These are phyloP conservation scores for Phaetusa simplex DNA, from an alignment of 2,113 vertebrate species.

Conservation along the genomic window DNA sequence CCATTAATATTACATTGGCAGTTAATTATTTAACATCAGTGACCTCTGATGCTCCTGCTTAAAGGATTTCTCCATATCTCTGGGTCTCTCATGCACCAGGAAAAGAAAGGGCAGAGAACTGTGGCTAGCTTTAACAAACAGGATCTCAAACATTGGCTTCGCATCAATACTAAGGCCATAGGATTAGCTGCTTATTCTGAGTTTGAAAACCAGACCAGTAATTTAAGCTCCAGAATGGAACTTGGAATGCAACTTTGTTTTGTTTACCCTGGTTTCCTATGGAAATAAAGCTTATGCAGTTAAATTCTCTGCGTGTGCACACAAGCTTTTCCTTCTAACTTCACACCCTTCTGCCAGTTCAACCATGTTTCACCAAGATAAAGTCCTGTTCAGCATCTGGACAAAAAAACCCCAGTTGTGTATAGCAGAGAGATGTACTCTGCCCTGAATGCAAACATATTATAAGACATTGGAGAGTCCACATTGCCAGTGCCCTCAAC, in stretches of 20 bases:
- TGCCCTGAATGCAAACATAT: not conserved
- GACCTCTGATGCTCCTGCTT: not conserved
- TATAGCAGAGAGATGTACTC: not conserved
- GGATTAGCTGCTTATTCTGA: not conserved
- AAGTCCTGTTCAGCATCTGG: not conserved
- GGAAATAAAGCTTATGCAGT: not conserved
- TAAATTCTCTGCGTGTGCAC: not conserved
- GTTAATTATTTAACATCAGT: not conserved
- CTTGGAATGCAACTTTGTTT: not conserved
- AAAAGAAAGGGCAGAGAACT: not conserved
- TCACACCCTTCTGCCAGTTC: not conserved
- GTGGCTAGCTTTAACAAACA: not conserved
- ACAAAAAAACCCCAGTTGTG: not conserved
- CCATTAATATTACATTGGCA: not conserved
- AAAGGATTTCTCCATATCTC: not conserved
- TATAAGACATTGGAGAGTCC: not conserved
- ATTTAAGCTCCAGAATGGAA: not conserved
- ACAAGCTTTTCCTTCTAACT: not conserved
- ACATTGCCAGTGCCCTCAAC: not conserved
- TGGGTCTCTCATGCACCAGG: not conserved
- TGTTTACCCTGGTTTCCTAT: not conserved
- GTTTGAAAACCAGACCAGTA: not conserved
- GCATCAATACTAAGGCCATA: not conserved
- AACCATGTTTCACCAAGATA: not conserved
- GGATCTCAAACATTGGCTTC: not conserved